phyloP scores from a whole-genome alignment of 1,140 invertebrate species.

The Monomorium pharaonis region DNA sequence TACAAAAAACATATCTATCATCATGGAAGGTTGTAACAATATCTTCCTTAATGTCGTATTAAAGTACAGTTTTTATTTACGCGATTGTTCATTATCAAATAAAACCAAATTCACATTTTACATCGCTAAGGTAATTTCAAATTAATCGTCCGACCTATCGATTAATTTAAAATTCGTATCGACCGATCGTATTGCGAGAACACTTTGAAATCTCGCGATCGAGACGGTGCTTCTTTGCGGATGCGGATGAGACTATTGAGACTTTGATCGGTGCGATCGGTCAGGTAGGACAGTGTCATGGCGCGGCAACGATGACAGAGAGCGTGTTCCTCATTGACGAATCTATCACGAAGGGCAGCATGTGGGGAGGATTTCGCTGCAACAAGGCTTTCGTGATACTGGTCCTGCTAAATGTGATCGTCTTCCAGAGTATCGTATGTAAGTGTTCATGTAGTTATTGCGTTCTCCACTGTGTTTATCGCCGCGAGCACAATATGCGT shows the following conservation, averaged over 20 bases:
- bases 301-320: conserved; percentile 71
- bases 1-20: background rate
- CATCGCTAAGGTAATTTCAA: background rate
- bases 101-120: background rate
- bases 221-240: background rate
- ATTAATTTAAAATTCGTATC: too few relatives aligned
- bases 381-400: conserved; percentile 59
- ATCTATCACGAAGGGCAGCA: conserved; percentile 56
- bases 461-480: background rate
- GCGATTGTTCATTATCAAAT: background rate
- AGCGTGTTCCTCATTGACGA: conserved; percentile 58
- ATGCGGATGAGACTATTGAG: too few relatives aligned
- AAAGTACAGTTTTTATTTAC: background rate
- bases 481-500: too few relatives aligned
- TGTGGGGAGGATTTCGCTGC: conserved; percentile 67
- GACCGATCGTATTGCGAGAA: background rate
- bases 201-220: background rate
- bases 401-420: conserved; percentile 67
- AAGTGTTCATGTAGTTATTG: conserved; percentile 48
- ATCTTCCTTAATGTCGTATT: background rate
- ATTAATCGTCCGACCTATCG: background rate
- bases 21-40: background rate
- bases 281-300: conserved; percentile 69
- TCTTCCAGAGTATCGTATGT: conserved; percentile 65
- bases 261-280: background rate